These are phyloP conservation scores for Paradisaea rubra DNA, from an alignment of 2,113 vertebrate genomes.

Conservation along the genomic window DNA sequence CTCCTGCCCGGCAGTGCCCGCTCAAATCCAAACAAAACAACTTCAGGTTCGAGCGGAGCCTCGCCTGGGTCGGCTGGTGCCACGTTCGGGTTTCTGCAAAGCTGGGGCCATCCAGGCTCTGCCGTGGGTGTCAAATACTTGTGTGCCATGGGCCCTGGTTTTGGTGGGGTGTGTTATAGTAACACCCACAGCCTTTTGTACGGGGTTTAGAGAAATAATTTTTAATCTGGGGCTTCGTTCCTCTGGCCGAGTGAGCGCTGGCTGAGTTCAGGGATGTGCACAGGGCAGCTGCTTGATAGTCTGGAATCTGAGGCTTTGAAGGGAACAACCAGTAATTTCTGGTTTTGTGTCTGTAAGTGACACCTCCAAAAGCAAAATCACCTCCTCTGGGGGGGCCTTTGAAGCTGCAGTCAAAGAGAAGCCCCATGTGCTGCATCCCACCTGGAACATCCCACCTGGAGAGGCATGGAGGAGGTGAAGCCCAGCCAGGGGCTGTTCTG, in stretches of 20 bases:
- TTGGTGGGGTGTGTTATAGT: background rate
- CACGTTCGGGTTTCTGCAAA: accelerated
- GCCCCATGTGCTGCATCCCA: accelerated
- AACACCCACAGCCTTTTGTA: background rate
- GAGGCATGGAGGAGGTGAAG: background rate
- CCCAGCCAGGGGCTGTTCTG: accelerated
- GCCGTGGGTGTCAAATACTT: accelerated
- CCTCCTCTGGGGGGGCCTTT: background rate
- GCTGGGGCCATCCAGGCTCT: accelerated
- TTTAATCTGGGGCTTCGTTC: background rate
- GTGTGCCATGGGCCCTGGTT: accelerated
- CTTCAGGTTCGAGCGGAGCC: accelerated
- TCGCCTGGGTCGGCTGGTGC: accelerated
- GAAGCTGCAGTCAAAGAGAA: background rate
- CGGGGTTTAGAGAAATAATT: background rate
- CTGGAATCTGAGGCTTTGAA: background rate
- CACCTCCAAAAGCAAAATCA: background rate
- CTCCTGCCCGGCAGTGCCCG: accelerated
- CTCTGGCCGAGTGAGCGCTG: background rate
- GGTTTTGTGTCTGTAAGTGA: background rate
- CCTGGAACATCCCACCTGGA: background rate
- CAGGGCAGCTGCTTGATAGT: accelerated
- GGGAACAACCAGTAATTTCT: background rate
- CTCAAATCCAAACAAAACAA: background rate
- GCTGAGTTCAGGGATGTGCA: accelerated